Percentiles rank a stretch among this genome's conserved stretches.
Conservation (phyloP, 2,113 vertebrate species). For the Nesoenas mayeri region DNA sequence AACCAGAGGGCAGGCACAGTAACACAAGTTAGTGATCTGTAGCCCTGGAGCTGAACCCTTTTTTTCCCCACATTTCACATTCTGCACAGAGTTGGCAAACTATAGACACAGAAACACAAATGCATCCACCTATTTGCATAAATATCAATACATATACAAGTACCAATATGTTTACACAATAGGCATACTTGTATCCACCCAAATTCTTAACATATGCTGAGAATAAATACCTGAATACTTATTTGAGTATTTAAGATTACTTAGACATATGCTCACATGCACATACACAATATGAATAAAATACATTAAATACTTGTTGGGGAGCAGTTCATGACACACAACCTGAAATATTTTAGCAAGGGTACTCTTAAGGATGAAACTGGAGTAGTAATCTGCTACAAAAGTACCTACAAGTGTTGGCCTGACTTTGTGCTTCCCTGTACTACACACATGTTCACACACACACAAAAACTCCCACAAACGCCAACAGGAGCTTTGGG, state of each 20-base stretch:
- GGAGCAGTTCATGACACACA: background rate
- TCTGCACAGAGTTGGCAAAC: background rate
- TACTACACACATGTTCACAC: fast-evolving
- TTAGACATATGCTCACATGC: background rate
- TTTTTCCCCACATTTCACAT: background rate
- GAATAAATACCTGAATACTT: background rate
- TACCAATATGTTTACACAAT: background rate
- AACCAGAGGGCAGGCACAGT: background rate
- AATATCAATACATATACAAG: background rate
- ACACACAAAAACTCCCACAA: background rate
- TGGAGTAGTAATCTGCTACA: background rate
- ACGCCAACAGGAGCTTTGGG: background rate
- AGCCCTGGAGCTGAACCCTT: background rate
- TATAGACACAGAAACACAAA: background rate
- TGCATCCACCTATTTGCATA: background rate
- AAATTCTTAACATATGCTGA: background rate
- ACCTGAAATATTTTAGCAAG: background rate
- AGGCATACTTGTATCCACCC: background rate
- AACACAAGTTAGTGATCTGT: background rate
- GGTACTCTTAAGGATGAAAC: background rate
- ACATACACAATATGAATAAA: background rate
- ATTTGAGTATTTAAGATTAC: background rate
- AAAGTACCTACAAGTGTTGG: background rate
- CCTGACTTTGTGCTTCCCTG: background rate
- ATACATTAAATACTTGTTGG: background rate